A percentile compares a stretch with the other conserved stretches of the same genome.
Conservation (phyloP, 2,797 vertebrate genomes). For the Sebastes steindachneri region DNA sequence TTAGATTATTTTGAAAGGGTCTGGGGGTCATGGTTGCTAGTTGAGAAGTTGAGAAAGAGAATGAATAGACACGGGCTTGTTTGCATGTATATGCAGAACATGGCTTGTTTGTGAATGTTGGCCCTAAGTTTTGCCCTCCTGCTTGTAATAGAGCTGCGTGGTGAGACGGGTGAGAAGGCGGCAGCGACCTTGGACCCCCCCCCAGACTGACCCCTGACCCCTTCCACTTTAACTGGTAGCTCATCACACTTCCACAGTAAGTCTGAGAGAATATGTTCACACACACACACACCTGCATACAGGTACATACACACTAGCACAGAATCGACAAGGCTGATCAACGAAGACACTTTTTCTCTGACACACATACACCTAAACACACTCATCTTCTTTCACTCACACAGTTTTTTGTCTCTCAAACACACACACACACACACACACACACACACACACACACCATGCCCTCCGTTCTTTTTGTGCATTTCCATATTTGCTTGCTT, state of each 20-base stretch:
- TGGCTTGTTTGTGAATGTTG: conserved; percentile 63
- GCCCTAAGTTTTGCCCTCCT: conserved; percentile 12
- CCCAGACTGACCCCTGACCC: conserved; percentile 54
- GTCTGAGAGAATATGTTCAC: conserved; percentile 19
- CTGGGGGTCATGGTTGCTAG: conserved; percentile 53
- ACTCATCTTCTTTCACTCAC: conserved; percentile 10
- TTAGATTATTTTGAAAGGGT: conserved; percentile 51
- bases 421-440: conserved; percentile 8
- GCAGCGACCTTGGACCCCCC: conserved; percentile 46
- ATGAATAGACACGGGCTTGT: conserved; percentile 49
- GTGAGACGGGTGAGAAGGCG: conserved; percentile 4
- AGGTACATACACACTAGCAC: not conserved
- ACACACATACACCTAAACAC: conserved; percentile 6
- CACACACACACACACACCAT: conserved; percentile 6
- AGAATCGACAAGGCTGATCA: conserved; percentile 24
- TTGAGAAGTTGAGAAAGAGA: conserved; percentile 13
- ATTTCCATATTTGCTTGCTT: conserved; percentile 49
- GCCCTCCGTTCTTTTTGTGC: not conserved
- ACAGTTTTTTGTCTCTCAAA: conserved; percentile 15
- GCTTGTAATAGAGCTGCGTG: conserved; percentile 39
- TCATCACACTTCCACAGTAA: conserved; percentile 32
- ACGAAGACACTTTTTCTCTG: not conserved
- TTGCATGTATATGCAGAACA: conserved; percentile 61
- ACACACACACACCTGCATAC: conserved; percentile 10
- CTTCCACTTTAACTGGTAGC: conserved; percentile 61